phyloP scores from a whole-genome alignment of 2,113 vertebrate species.

The Glaucomys volans region DNA sequence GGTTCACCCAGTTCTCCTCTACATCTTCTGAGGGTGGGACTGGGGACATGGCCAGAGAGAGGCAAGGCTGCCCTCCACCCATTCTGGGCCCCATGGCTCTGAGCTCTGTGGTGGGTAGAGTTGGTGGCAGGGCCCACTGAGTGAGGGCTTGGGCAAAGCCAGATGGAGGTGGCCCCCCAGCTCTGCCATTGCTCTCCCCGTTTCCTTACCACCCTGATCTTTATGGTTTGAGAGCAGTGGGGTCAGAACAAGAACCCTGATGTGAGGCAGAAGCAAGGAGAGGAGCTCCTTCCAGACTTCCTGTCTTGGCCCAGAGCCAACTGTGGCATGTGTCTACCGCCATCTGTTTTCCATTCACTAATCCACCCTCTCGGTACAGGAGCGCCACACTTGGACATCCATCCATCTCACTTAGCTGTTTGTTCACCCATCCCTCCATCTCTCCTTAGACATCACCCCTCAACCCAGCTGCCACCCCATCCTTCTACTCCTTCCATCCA shows the following conservation, averaged over 20 bases:
- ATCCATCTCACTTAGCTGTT: background rate
- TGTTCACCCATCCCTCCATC: background rate
- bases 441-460: background rate
- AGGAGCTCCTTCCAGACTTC: background rate
- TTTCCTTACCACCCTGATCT: background rate
- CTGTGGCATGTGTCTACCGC: background rate
- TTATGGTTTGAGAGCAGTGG: background rate
- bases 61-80: background rate
- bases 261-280: background rate
- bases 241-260: background rate
- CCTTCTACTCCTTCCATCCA: background rate
- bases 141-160: background rate
- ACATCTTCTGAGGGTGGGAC: background rate
- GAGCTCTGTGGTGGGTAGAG: background rate
- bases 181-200: background rate
- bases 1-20: background rate
- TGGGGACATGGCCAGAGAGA: background rate
- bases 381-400: background rate
- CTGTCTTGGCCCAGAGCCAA: background rate
- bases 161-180: background rate
- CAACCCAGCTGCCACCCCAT: background rate
- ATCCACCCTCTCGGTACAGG: background rate
- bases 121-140: too few species aligned
- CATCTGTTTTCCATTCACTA: background rate
- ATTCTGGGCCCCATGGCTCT: background rate